Conservation (phyloP, 1,140 invertebrate genomes). For the Asbolus verrucosus region DNA sequence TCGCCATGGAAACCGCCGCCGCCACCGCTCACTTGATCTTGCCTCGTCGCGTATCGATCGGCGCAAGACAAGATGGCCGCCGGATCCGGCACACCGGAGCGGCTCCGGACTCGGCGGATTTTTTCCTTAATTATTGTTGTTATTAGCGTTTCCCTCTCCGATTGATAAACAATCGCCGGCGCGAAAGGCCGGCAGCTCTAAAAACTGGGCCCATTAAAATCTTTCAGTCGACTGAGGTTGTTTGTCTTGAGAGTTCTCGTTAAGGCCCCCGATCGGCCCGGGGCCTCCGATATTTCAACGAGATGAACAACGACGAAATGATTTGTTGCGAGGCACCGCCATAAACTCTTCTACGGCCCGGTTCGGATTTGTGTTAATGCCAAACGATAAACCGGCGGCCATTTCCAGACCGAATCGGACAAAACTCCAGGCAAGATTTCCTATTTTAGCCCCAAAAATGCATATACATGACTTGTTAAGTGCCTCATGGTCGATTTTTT, state of each 20-base stretch:
- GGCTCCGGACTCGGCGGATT: constrained; percentile 10
- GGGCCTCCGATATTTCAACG: constrained; percentile 55
- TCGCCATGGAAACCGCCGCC: constrained; percentile 61
- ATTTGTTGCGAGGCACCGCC: constrained; percentile 50
- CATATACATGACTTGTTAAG: no score
- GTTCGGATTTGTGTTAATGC: no score
- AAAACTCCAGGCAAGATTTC: no score
- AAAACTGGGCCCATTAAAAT: constrained; percentile 63
- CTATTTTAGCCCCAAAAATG: no score
- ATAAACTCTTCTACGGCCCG: neutral
- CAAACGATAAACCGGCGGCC: no score
- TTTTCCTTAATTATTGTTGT: constrained; percentile 6
- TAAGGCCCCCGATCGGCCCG: constrained; percentile 48
- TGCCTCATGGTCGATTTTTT: no score
- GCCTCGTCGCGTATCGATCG: constrained; percentile 53
- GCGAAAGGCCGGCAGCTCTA: constrained; percentile 56
- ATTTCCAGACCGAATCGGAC: no score
- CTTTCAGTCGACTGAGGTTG: constrained; percentile 61
- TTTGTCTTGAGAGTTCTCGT: constrained; percentile 57
- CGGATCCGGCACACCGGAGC: no score
- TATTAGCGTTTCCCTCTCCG: constrained; percentile 33
- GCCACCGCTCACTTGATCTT: constrained; percentile 53
- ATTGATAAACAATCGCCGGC: constrained; percentile 58
- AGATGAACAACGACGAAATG: constrained; percentile 50
- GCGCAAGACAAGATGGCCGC: constrained; percentile 55